Percentiles rank a stretch among this genome's conserved stretches.
These are phyloP conservation scores for Todiramphus saurophagus DNA, from an alignment of 2,113 vertebrate genomes.

Conservation along the genomic window DNA sequence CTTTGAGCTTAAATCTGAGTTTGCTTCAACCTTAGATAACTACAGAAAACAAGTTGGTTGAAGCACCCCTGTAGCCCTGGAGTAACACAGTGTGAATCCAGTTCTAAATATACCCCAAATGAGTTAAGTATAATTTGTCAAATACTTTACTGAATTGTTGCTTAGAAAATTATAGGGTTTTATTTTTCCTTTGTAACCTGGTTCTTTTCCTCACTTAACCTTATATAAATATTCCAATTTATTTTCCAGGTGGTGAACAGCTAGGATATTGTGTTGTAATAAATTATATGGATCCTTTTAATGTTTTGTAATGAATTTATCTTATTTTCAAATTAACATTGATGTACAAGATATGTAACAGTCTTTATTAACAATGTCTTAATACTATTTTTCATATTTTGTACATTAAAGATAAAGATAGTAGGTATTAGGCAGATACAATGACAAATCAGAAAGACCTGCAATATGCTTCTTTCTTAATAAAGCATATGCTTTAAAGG, in stretches of 20 bases:
- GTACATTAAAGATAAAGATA: background rate
- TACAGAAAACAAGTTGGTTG: background rate
- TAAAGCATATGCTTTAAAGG: background rate
- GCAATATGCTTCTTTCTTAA: background rate
- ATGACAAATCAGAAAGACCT: background rate
- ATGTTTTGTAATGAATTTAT: background rate
- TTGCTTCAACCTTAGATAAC: background rate
- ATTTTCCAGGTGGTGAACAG: background rate
- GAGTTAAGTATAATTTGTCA: background rate
- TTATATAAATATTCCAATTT: background rate
- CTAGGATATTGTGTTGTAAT: background rate
- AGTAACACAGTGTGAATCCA: background rate
- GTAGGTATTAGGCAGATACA: background rate
- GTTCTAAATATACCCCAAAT: background rate
- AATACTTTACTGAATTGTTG: background rate
- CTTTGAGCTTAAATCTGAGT: background rate
- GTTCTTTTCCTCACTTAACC: background rate
- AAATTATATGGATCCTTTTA: background rate
- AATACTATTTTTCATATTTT: background rate
- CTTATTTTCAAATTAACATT: background rate
- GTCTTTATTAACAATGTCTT: background rate
- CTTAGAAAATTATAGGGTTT: background rate
- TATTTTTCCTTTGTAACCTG: background rate
- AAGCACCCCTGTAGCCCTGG: background rate
- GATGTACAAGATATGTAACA: background rate